Percentiles rank a stretch among this genome's conserved stretches.
Evolutionary conservation across 2,113 vertebrate genomes (phyloP).

Genomic region (Rhipidura dahli): DNA sequence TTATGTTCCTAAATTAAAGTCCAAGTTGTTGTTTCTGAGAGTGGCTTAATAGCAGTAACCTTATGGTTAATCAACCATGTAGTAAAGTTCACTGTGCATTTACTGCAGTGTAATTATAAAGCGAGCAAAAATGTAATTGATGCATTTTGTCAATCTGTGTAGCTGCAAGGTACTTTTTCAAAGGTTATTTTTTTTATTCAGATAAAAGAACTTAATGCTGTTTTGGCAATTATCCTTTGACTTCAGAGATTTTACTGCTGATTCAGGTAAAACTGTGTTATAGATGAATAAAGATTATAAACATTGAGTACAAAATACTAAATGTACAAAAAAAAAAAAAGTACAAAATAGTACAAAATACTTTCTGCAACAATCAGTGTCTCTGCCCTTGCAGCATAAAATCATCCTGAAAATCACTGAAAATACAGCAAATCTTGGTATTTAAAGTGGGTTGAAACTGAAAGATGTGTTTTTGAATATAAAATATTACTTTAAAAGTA

Average conservation of each 20-base stretch:
- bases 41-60: constrained; percentile 68
- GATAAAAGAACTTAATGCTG: constrained; percentile 77
- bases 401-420: not conserved
- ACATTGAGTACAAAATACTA: not conserved
- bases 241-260: constrained; percentile 30
- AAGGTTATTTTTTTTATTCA: constrained; percentile 79
- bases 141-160: constrained; percentile 82
- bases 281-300: constrained; percentile 22
- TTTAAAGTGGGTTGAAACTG: not conserved
- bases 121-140: constrained; percentile 77
- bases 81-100: constrained; percentile 73
- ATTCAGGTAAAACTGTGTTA: constrained; percentile 10
- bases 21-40: constrained; percentile 28
- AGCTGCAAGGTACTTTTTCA: constrained; percentile 82
- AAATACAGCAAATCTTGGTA: not conserved
- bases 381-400: not conserved
- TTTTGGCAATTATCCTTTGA: constrained; percentile 65
- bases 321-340: no score
- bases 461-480: not conserved
- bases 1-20: constrained; percentile 29
- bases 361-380: not conserved
- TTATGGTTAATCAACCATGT: constrained; percentile 78
- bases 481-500: not conserved
- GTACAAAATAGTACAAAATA: not conserved
- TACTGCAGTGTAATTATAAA: constrained; percentile 79